Conservation (phyloP, 2,888 invertebrate species). For the Aproaerema taeniolella region DNA sequence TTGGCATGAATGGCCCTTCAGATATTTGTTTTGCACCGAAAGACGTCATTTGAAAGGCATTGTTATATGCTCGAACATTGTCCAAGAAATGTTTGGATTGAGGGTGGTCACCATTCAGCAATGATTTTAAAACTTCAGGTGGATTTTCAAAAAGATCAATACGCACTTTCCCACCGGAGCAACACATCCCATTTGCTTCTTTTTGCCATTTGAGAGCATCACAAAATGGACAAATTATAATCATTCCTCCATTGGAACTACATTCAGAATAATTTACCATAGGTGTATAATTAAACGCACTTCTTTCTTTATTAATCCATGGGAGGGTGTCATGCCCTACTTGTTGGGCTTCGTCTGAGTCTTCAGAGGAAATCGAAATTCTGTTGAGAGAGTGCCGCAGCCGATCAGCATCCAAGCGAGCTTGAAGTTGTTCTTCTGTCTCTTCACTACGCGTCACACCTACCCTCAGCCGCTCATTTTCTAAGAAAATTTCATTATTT, state of each 20-base stretch:
- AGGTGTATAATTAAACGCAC: neutral
- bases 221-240: conserved; percentile 9
- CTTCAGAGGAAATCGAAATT: conserved; percentile 8
- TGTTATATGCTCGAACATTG: conserved; percentile 19
- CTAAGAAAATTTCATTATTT: neutral
- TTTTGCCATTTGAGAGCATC: conserved; percentile 15
- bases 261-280: neutral
- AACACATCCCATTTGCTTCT: conserved; percentile 18
- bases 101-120: conserved; percentile 16
- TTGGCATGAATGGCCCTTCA: conserved; percentile 23
- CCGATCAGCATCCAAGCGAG: conserved; percentile 3
- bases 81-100: conserved; percentile 22
- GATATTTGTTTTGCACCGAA: conserved; percentile 22
- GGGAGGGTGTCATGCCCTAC: too few relatives aligned
- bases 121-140: conserved; percentile 13
- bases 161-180: conserved; percentile 17
- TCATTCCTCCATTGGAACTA: conserved; percentile 11
- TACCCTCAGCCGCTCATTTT: conserved; percentile 5
- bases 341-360: conserved; percentile 1
- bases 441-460: neutral
- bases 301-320: neutral
- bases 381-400: conserved; percentile 6
- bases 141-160: conserved; percentile 13
- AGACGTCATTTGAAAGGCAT: conserved; percentile 23
- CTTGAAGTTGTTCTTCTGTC: conserved; percentile 9